Conservation (phyloP, 2,113 vertebrate genomes). For the Charina bottae region DNA sequence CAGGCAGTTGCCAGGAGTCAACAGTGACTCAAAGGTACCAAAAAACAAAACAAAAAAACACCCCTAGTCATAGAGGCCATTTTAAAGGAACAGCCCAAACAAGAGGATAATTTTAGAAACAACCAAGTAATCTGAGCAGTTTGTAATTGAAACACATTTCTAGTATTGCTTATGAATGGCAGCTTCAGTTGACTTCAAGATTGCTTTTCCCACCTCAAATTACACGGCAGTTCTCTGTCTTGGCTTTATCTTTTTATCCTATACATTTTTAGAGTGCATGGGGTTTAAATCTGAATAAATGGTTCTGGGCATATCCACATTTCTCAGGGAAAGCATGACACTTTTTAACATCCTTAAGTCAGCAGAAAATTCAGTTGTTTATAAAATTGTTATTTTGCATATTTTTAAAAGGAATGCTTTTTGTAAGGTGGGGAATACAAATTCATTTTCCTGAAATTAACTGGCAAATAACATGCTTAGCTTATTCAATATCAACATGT, state of each 20-base stretch:
- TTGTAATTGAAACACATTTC: slow-evolving; percentile 39
- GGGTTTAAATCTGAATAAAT: slow-evolving; percentile 15
- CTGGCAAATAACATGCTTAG: slow-evolving; percentile 7
- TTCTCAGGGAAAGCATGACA: slow-evolving; percentile 37
- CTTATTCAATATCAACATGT: slow-evolving; percentile 57
- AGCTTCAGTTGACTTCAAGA: slow-evolving; percentile 41
- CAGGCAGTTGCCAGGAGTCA: background rate
- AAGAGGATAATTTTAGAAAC: slow-evolving; percentile 44
- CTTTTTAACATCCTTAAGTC: slow-evolving; percentile 60
- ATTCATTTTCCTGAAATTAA: slow-evolving; percentile 48
- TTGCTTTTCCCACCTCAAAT: slow-evolving; percentile 27
- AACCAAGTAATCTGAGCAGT: slow-evolving; percentile 50
- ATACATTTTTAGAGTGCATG: background rate
- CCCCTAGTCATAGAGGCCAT: background rate
- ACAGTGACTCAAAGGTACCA: background rate
- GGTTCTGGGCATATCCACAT: slow-evolving; percentile 29
- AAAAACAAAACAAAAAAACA: background rate
- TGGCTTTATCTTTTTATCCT: background rate
- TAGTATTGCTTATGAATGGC: slow-evolving; percentile 51
- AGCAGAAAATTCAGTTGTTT: slow-evolving; percentile 61
- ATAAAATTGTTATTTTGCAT: slow-evolving; percentile 59
- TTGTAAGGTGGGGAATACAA: slow-evolving; percentile 45
- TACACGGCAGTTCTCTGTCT: slow-evolving; percentile 2
- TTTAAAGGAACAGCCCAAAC: background rate
- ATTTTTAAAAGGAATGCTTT: slow-evolving; percentile 62